A percentile compares a stretch with the other conserved stretches of the same genome.
Evolutionary conservation across 2,113 vertebrate genomes (phyloP).

Genomic region (Climacteris rufus): DNA sequence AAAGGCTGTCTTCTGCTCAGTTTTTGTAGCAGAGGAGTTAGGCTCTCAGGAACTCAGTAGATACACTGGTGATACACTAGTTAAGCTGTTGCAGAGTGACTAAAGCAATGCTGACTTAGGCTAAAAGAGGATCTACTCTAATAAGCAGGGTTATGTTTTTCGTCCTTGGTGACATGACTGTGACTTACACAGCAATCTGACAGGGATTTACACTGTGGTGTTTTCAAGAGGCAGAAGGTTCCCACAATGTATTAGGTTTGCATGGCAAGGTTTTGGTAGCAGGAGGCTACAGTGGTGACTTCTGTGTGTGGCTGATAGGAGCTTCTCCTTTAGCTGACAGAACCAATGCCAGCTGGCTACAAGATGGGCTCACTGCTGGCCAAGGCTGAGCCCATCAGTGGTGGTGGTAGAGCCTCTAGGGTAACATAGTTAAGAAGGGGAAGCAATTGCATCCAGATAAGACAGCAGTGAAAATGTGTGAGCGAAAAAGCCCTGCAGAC

Average conservation of each 20-base stretch:
- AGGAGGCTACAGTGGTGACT: background rate
- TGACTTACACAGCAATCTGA: background rate
- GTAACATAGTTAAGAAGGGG: background rate
- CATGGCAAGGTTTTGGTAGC: background rate
- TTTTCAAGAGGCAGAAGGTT: background rate
- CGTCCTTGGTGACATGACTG: background rate
- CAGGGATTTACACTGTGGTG: background rate
- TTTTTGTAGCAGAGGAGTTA: background rate
- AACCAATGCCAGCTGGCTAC: background rate
- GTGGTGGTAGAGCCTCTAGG: background rate
- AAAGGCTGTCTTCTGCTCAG: background rate
- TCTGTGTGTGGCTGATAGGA: background rate
- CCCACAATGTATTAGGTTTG: background rate
- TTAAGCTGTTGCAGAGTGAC: background rate
- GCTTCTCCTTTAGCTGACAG: background rate
- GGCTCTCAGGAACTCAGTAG: background rate
- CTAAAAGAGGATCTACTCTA: background rate
- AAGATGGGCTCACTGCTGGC: background rate
- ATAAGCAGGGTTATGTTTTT: background rate
- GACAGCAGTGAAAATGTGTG: background rate
- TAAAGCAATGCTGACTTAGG: background rate
- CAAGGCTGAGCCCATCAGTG: background rate
- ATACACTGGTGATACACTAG: background rate
- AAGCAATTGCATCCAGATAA: background rate
- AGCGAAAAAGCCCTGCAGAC: background rate